Conservation (phyloP, 2,888 invertebrate species). For the Cosmia pyralina region DNA sequence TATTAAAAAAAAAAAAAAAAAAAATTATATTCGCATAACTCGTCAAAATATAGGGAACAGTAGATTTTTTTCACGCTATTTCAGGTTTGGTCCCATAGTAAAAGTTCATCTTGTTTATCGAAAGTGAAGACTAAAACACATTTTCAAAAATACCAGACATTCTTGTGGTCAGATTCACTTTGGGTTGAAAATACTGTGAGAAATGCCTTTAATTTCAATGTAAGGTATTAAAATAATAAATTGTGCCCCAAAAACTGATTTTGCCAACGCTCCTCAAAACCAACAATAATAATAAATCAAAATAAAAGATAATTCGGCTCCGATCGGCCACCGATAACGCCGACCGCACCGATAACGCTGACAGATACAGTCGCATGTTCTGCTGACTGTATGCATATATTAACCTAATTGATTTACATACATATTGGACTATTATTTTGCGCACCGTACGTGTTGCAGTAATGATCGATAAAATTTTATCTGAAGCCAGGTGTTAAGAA, state of each 20-base stretch:
- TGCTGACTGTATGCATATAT: slow-evolving; percentile 59
- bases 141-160: too few species aligned
- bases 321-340: slow-evolving; percentile 47
- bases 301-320: slow-evolving; percentile 49
- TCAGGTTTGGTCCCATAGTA: neutral
- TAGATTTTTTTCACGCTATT: too few species aligned
- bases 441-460: slow-evolving; percentile 49
- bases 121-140: neutral
- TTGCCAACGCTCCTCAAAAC: slow-evolving; percentile 49
- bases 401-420: slow-evolving; percentile 65
- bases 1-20: too few species aligned
- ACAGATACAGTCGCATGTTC: slow-evolving; percentile 41
- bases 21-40: too few species aligned
- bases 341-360: slow-evolving; percentile 43
- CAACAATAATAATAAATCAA: slow-evolving; percentile 64
- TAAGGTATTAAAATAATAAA: neutral
- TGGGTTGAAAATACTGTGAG: neutral
- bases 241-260: neutral
- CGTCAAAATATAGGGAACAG: too few species aligned
- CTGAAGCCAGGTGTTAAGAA: slow-evolving; percentile 27
- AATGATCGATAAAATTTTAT: slow-evolving; percentile 53
- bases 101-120: neutral
- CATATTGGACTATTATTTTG: slow-evolving; percentile 59
- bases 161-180: neutral
- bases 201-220: neutral